Conservation (phyloP, 1,140 invertebrate species). For the Bombus affinis region DNA sequence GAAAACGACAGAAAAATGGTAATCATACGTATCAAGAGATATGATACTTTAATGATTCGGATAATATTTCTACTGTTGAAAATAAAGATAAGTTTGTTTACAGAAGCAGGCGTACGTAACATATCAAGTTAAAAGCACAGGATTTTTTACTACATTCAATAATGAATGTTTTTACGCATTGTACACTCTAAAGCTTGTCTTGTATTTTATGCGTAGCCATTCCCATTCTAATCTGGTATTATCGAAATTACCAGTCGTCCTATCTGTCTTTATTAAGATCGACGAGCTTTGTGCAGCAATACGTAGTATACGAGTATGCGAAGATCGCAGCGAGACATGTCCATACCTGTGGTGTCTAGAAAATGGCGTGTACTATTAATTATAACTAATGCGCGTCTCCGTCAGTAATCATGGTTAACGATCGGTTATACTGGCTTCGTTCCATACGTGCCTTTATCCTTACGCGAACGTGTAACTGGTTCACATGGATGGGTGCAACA, state of each 20-base stretch:
- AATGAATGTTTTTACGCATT: no score
- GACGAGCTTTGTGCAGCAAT: not conserved
- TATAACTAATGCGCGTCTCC: conserved; percentile 27
- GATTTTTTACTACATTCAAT: no score
- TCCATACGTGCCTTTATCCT: no score
- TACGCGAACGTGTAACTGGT: not conserved
- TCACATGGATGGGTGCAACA: not conserved
- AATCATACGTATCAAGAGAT: not conserved
- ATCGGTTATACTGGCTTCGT: not conserved
- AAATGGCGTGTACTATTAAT: conserved; percentile 25
- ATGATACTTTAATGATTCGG: no score
- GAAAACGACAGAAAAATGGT: not conserved
- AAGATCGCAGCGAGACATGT: not conserved
- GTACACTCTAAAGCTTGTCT: no score
- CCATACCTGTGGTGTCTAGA: not conserved
- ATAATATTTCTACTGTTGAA: no score
- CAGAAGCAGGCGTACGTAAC: no score
- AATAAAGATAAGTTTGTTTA: no score
- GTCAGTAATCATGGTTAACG: conserved; percentile 21
- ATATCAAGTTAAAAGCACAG: no score
- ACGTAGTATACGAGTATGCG: not conserved
- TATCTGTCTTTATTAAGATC: conserved; percentile 30
- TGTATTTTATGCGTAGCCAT: no score
- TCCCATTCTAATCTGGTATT: no score
- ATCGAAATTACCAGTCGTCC: not conserved